Base-by-base conservation (phyloP, 2,797 vertebrate species). In the Melanotaenia maccullochi region DNA sequence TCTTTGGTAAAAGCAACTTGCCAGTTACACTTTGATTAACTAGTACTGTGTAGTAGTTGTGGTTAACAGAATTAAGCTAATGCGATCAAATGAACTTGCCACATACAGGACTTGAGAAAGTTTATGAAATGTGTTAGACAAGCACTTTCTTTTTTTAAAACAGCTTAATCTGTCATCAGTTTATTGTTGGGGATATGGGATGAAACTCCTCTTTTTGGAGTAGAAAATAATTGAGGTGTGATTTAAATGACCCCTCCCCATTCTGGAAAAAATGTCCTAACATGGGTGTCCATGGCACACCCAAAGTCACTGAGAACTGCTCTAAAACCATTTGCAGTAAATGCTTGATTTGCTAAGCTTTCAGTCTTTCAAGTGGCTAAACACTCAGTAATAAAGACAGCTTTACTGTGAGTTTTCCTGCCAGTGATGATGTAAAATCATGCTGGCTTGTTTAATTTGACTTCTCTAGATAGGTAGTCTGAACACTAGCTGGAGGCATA, bases 81-180 rank as follows among this genome's bases (percentile, higher is more conserved):
- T 14, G 33, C 24, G 16, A 20, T 47, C 7, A 33, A 5, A 32
- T 28, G 28, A 56, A 56, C 14, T 56, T 14, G 11, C 11, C 24
- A 13, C 28, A 32, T 16, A 25, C 13, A 14, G 5, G 13, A 55
- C 14, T 30, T 55, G 5, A 16, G 25, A 16, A 55, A 30, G 9
- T 55, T 5, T 16, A 16, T 56, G 25, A 6, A 44, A 67, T 24
- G 47, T 25, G 5, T 11, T 28, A 65, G 24, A 40, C 42, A 72
- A 9, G 58, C 30, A 38, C 22, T 14, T 24, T 60, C 20, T 20
- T n/a, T 25, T 25, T 70, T 70, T 14, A 64, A 24, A 75, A 56
- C 49, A 36, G 49, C 61, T 65, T 80, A 16, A 70, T 76, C 51
- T 54, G 0, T 65, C 35, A 75, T 61, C 25, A 55, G 66, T 78